Evolutionary conservation across 2,113 vertebrate genomes (phyloP), one percentile per base, ranked within the genome.

Genomic region (Aegotheles bennettii): DNA sequence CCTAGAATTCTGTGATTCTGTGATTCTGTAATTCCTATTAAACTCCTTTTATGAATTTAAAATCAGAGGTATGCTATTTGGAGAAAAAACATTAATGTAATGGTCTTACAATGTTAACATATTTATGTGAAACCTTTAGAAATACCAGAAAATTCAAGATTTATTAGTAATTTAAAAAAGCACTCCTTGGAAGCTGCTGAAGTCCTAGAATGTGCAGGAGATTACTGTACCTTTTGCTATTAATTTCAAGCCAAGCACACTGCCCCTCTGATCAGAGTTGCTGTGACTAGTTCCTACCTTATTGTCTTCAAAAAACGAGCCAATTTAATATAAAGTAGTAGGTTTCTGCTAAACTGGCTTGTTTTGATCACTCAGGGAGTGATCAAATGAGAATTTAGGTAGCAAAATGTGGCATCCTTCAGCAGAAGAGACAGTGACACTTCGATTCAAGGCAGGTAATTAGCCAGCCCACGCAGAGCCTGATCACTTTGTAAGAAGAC

Each of bases 301-400:
- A 29, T 85, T 92, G 65, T 87, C 8, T 61, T 43, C 0, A 42
- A 77, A 84, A 70, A 33, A 17, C 11, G 11, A 57, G n/a, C 3
- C 1, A 64, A 38, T 25, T 38, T 64, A 61, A 60, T 38, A 47
- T 23, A 29, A 65, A 81, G 9, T 0, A 0, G 9, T 48, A 84
- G 15, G 4, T 87, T 84, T 87, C 71, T 87, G 28, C 18, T 59
- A 40, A 87, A 74, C 11, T 20, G 21, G 13, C 24, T 67, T 48
- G 6, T 59, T 90, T 48, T 35, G 50, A 9, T 76, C n/a, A 13
- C 18, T 53, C 67, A 19, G 50, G 17, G 53, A 50, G 15, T 23
- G 11, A 42, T 61, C 45, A 65, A 26, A 59, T 6, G n/a, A 63
- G 53, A 12, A 63, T 7, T 9, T 53, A 40, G 10, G 28, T 26